phyloP scores from a whole-genome alignment of 2,888 invertebrate genomes.

The Lordiphosa andalusiaca region DNA sequence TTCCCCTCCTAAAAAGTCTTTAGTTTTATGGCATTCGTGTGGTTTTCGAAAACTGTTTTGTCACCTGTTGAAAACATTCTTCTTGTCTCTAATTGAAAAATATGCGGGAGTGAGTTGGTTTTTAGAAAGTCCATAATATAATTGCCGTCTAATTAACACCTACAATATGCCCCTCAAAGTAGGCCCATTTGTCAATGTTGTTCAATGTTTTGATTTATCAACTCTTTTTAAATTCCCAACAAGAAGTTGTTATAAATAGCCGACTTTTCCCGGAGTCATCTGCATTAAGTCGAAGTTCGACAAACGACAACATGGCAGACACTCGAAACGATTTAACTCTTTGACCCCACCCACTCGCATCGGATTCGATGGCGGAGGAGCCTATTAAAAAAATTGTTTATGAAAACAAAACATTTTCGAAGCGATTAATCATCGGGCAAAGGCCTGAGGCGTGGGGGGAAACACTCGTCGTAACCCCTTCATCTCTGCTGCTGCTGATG shows the following conservation, averaged over 20 bases:
- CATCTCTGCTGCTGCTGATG: neutral
- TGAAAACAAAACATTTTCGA: conserved; percentile 77
- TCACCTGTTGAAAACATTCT: conserved; percentile 75
- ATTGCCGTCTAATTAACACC: conserved; percentile 65
- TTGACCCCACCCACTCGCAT: conserved; percentile 71
- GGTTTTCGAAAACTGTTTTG: conserved; percentile 68
- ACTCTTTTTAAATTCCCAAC: conserved; percentile 72
- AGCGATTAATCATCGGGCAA: conserved; percentile 74
- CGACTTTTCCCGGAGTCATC: conserved; percentile 58
- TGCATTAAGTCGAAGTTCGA: conserved; percentile 49
- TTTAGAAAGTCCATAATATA: conserved; percentile 26
- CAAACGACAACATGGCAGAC: conserved; percentile 44
- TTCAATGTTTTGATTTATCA: conserved; percentile 72
- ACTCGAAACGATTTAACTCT: conserved; percentile 72
- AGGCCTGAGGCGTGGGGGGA: conserved; percentile 55
- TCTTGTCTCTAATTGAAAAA: conserved; percentile 56
- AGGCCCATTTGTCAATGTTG: conserved; percentile 56
- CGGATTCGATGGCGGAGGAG: conserved; percentile 22
- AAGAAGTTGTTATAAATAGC: conserved; percentile 26
- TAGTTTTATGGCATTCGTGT: conserved; percentile 38
- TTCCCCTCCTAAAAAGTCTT: conserved; percentile 22
- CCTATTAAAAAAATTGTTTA: conserved; percentile 77
- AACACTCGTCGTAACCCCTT: conserved; percentile 8
- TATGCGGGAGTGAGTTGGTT: conserved; percentile 22
- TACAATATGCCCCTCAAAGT: conserved; percentile 32